These are phyloP conservation scores for Cheilosia impressa DNA, from an alignment of 2,888 invertebrate species.

Conservation along the genomic window DNA sequence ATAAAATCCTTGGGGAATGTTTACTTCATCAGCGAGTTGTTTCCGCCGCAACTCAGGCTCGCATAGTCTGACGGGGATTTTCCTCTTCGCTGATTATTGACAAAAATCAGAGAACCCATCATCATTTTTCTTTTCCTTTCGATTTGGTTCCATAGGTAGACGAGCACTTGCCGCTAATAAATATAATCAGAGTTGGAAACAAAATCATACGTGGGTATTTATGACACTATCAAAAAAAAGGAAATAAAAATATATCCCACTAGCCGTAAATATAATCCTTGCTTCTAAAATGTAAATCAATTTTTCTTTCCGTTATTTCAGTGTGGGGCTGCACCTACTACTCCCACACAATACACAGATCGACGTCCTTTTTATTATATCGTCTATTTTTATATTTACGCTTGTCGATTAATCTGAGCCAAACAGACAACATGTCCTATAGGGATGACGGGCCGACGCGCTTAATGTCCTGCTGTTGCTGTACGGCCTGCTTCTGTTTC, in stretches of 20 bases:
- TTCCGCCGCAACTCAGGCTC: no score
- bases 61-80: neutral
- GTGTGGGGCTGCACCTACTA: neutral
- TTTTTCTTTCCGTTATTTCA: conserved; percentile 27
- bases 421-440: conserved; percentile 43
- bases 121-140: conserved; percentile 14
- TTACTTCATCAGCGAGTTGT: conserved; percentile 50
- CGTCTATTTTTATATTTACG: conserved; percentile 40
- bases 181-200: neutral
- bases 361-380: conserved; percentile 45
- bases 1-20: conserved; percentile 33
- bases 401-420: conserved; percentile 51
- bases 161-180: neutral
- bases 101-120: conserved; percentile 27
- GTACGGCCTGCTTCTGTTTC: neutral
- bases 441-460: conserved; percentile 12
- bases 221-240: conserved; percentile 53
- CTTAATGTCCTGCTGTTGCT: conserved; percentile 46
- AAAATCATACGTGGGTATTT: conserved; percentile 19
- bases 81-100: neutral
- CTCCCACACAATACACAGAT: conserved; percentile 7
- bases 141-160: conserved; percentile 16
- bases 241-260: conserved; percentile 48
- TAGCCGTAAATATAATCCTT: conserved; percentile 33
- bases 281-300: conserved; percentile 47